These are phyloP conservation scores for Meandrusa payeni DNA, from an alignment of 2,888 invertebrate genomes.

Conservation along the genomic window DNA sequence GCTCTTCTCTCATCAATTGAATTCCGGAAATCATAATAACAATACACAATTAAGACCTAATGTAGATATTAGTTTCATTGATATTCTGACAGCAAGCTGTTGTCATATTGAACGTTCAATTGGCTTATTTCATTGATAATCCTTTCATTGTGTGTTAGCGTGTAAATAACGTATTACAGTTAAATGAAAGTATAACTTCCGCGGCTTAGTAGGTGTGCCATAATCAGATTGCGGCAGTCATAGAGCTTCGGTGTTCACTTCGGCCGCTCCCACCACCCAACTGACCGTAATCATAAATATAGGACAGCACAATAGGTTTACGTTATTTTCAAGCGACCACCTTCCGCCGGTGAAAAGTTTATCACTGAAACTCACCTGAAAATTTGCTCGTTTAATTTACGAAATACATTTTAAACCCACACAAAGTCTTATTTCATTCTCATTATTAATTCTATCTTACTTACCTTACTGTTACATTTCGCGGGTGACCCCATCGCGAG, in stretches of 20 bases:
- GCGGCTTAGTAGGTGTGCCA: constrained; percentile 65
- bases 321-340: constrained; percentile 10
- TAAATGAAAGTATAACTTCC: constrained; percentile 35
- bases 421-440: too few relatives aligned
- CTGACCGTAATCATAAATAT: constrained; percentile 26
- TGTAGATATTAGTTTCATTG: too few relatives aligned
- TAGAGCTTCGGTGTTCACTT: constrained; percentile 67
- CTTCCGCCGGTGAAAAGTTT: constrained; percentile 1
- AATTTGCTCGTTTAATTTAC: neutral
- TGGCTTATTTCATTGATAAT: neutral
- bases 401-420: neutral
- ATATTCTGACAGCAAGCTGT: too few relatives aligned
- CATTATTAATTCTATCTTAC: too few relatives aligned
- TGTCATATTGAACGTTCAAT: constrained; percentile 1
- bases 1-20: too few relatives aligned
- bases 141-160: constrained; percentile 9
- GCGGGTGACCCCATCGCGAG: constrained; percentile 49
- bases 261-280: constrained; percentile 64
- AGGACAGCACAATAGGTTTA: constrained; percentile 22
- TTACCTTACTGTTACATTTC: constrained; percentile 78
- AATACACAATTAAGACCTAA: too few relatives aligned
- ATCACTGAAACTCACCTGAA: constrained; percentile 8
- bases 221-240: constrained; percentile 78
- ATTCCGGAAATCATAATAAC: too few relatives aligned
- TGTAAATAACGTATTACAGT: constrained; percentile 18